A percentile compares a stretch with the other conserved stretches of the same genome.
Conservation (phyloP, 1,140 invertebrate genomes). For the Tetragnatha versicolor region DNA sequence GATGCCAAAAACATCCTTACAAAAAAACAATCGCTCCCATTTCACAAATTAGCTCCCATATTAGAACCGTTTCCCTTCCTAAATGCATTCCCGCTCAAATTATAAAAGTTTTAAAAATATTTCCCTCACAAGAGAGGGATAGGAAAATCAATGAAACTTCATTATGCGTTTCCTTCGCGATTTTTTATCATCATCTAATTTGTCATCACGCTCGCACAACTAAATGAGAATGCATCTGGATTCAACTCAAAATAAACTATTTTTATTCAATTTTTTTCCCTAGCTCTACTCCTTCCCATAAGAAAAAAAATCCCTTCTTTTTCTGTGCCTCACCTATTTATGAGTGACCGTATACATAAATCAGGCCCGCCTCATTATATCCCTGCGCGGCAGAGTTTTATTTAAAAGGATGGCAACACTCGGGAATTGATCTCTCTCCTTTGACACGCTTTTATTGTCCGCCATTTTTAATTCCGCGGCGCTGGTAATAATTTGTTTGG, state of each 20-base stretch:
- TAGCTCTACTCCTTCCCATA: background rate
- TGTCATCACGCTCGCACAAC: slow-evolving; percentile 3
- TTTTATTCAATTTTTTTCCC: background rate
- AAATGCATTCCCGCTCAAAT: too few species aligned
- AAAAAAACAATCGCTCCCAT: too few species aligned
- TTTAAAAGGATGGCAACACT: background rate
- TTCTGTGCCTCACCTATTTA: background rate
- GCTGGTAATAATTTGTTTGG: slow-evolving; percentile 33
- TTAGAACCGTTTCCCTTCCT: too few species aligned
- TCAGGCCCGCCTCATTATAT: slow-evolving; percentile 23
- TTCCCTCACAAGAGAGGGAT: background rate
- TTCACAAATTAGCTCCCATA: too few species aligned
- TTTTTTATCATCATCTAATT: slow-evolving; percentile 1
- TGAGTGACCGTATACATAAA: too few species aligned
- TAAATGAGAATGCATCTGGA: slow-evolving; percentile 32
- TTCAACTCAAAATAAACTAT: slow-evolving; percentile 19
- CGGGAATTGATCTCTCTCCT: slow-evolving; percentile 27
- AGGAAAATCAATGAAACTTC: slow-evolving; percentile 33
- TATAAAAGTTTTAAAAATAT: background rate
- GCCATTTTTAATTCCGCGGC: slow-evolving; percentile 9
- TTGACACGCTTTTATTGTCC: slow-evolving; percentile 40
- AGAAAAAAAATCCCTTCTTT: background rate
- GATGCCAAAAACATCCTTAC: too few species aligned
- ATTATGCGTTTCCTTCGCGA: background rate
- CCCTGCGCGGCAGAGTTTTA: background rate